Conservation (phyloP, 2,888 invertebrate species). For the Osedax frankpressi region DNA sequence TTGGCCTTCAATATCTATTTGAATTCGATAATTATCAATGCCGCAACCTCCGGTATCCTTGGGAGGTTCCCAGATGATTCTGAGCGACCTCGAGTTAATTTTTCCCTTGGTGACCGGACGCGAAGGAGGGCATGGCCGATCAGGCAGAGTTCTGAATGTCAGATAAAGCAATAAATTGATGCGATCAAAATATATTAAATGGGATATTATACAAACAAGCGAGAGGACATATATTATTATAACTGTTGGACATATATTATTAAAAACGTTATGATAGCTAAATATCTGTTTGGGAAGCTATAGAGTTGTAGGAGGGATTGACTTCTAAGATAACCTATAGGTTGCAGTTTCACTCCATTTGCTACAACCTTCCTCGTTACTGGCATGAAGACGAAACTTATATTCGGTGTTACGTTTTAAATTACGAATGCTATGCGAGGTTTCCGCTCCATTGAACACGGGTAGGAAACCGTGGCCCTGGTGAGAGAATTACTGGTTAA, state of each 20-base stretch:
- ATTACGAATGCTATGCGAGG: slow-evolving; percentile 56
- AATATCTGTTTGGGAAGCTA: too few relatives aligned
- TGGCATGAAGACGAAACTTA: slow-evolving; percentile 63
- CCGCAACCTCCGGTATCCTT: slow-evolving; percentile 59
- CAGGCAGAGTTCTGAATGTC: slow-evolving; percentile 63
- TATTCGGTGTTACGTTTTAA: slow-evolving; percentile 66
- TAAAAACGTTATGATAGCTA: too few relatives aligned
- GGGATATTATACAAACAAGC: too few relatives aligned
- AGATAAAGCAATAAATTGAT: too few relatives aligned
- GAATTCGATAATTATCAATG: neutral
- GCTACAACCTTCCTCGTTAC: slow-evolving; percentile 70
- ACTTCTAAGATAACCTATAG: neutral
- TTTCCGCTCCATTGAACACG: slow-evolving; percentile 65
- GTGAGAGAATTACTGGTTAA: too few relatives aligned
- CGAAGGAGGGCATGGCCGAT: slow-evolving; percentile 63
- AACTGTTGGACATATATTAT: too few relatives aligned
- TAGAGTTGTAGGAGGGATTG: too few relatives aligned
- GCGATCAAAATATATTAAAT: too few relatives aligned
- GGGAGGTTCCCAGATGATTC: slow-evolving; percentile 61
- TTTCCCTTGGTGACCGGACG: slow-evolving; percentile 68
- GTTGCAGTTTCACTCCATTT: slow-evolving; percentile 61
- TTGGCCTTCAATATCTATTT: neutral
- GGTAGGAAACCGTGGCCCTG: slow-evolving; percentile 66
- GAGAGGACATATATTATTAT: too few relatives aligned
- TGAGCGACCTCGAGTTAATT: slow-evolving; percentile 66